Evolutionary conservation across 2,797 vertebrate genomes (phyloP), one percentile per base, ranked within the genome.

Genomic region (Jordanella pulchra): DNA sequence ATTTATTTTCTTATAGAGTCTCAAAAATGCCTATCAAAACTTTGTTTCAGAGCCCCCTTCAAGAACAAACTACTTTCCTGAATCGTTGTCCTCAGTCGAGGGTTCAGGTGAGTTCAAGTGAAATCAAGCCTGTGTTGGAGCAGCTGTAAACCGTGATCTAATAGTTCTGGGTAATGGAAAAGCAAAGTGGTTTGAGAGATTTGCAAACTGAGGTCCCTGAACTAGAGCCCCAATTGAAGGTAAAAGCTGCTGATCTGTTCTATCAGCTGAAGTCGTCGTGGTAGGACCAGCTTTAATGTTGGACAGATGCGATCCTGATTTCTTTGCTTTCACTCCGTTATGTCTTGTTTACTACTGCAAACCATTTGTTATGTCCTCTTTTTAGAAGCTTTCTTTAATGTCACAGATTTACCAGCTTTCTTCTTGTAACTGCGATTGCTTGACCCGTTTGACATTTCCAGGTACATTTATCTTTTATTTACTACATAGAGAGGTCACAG

Each of bases 221-320:
- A 47, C 63, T 70, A 60, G 21, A 18, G 18, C 67, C 72, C 61
- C 60, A 67, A 27, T 76, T 79, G 72, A 2, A 64, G 58, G 69
- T 60, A 55, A 69, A 32, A 80, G 69, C 72, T 63, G 1, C 75
- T 67, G 67, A 73, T 63, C 25, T 21, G 12, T 66, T 69, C 47
- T 74, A 68, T 85, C 68, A 28, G 2, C 58, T 64, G 54, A 27
- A 47, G 18, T 66, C 84, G 75, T 81, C 63, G 71, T 87, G 28
- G 53, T 35, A 66, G 65, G 45, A 65, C 84, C 87, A 88, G 84
- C 85, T 87, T 85, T 78, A 55, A 51, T 64, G 10, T 67, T 42
- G 25, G 66, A 75, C 84, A 84, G 86, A 85, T 84, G 82, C 80
- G 76, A 85, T 75, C 65, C 48, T 30, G 30, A 69, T 76, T 81